Percentiles rank a stretch among this genome's conserved stretches.
Evolutionary conservation across 2,888 invertebrate genomes (phyloP).

Genomic region (Callyntrura sp.): DNA sequence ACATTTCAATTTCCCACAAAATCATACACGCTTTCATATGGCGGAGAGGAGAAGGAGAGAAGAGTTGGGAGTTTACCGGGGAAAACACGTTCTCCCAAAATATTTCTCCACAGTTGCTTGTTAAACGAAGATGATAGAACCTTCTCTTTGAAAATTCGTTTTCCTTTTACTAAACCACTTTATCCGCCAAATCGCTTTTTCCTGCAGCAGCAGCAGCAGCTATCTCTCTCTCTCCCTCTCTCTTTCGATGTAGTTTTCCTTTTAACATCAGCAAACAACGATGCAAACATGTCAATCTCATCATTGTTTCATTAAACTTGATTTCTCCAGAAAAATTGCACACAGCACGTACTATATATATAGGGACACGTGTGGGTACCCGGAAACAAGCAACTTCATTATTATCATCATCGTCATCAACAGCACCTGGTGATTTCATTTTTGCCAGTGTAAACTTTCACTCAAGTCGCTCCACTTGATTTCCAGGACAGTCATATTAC

Average conservation of each 20-base stretch:
- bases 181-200: background rate
- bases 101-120: background rate
- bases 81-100: background rate
- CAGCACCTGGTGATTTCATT: background rate
- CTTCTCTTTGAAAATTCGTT: background rate
- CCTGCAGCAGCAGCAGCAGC: background rate
- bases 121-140: background rate
- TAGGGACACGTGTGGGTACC: too few species aligned
- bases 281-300: slow-evolving; percentile 38
- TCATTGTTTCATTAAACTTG: slow-evolving; percentile 43
- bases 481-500: too few species aligned
- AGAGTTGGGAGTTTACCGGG: too few species aligned
- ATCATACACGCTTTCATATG: too few species aligned
- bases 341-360: background rate
- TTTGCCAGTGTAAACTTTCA: background rate
- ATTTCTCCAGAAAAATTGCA: slow-evolving; percentile 27
- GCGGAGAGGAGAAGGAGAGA: too few species aligned
- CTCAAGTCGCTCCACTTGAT: too few species aligned
- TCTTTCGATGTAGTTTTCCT: background rate
- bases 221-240: too few species aligned
- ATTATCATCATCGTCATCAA: too few species aligned
- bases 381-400: too few species aligned
- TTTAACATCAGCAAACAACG: background rate
- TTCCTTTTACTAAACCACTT: background rate
- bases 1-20: background rate